Evolutionary conservation across 1,140 invertebrate species (phyloP).

Genomic region (Drosophila rufa): DNA sequence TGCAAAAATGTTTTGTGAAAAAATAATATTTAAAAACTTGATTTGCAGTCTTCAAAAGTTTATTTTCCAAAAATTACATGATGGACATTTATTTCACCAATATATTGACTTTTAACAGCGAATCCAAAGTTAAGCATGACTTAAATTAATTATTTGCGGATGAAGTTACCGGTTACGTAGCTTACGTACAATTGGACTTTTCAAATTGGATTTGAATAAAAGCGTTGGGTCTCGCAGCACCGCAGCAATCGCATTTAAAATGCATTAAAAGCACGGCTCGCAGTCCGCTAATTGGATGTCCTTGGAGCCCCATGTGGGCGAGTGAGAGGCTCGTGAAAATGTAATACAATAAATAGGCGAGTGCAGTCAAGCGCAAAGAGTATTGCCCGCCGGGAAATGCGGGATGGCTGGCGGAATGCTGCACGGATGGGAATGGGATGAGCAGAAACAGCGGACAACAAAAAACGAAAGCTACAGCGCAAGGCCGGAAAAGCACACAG

Average conservation of each 20-base stretch:
- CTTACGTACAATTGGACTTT: slow-evolving; percentile 9
- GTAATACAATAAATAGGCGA: slow-evolving; percentile 57
- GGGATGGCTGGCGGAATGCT: slow-evolving; percentile 12
- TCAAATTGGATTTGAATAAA: slow-evolving; percentile 26
- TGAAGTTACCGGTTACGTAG: slow-evolving; percentile 12
- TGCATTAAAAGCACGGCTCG: slow-evolving; percentile 16
- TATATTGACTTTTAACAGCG: neutral
- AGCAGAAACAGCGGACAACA: slow-evolving; percentile 34
- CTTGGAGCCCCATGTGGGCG: slow-evolving; percentile 18
- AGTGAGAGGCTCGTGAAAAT: slow-evolving; percentile 36
- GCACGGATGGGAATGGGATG: slow-evolving; percentile 17
- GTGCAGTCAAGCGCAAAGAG: slow-evolving; percentile 63
- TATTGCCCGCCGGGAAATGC: slow-evolving; percentile 61
- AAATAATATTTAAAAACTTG: no score
- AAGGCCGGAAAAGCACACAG: slow-evolving; percentile 60
- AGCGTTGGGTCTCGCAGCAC: neutral
- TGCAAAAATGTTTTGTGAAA: no score
- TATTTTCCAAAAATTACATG: no score
- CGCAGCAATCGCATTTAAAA: slow-evolving; percentile 29
- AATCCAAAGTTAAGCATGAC: neutral
- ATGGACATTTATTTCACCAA: neutral
- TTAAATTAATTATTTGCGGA: neutral
- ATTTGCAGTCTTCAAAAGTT: no score
- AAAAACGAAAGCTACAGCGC: slow-evolving; percentile 49
- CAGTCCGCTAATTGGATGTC: slow-evolving; percentile 31